A percentile compares a stretch with the other conserved stretches of the same genome.
Evolutionary conservation across 2,797 vertebrate genomes (phyloP).

Genomic region (Spinus pinus): DNA sequence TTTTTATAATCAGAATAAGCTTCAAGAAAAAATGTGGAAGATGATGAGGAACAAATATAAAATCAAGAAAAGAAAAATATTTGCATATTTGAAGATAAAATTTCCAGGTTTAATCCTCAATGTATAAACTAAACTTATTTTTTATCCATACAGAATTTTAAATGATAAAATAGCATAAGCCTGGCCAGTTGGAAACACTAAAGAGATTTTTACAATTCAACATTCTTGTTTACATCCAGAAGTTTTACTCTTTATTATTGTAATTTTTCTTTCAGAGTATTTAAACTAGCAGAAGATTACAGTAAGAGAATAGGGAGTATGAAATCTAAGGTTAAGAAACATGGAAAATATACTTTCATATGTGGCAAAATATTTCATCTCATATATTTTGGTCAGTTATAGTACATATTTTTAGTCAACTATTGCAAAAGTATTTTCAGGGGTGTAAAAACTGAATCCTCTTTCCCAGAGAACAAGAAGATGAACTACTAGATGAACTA

Average conservation of each 20-base stretch:
- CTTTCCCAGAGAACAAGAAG: neutral
- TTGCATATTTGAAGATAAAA: neutral
- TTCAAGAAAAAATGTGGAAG: neutral
- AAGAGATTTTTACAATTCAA: neutral
- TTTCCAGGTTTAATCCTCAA: neutral
- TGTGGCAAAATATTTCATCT: neutral
- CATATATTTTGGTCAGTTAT: neutral
- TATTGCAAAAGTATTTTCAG: neutral
- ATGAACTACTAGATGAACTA: neutral
- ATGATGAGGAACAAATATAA: neutral
- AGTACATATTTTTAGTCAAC: neutral
- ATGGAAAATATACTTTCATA: neutral
- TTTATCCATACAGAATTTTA: neutral
- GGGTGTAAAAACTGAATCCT: neutral
- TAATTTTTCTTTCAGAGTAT: neutral
- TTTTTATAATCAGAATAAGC: constrained; percentile 48
- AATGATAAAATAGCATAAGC: neutral
- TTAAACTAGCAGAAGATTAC: neutral
- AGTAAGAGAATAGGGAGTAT: neutral
- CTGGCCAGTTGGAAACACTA: neutral
- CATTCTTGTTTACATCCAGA: neutral
- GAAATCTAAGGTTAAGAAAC: neutral
- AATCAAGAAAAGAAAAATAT: neutral
- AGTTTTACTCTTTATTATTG: neutral
- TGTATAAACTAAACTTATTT: neutral